Conservation (phyloP, 2,888 invertebrate species). For the Arctia plantaginis region DNA sequence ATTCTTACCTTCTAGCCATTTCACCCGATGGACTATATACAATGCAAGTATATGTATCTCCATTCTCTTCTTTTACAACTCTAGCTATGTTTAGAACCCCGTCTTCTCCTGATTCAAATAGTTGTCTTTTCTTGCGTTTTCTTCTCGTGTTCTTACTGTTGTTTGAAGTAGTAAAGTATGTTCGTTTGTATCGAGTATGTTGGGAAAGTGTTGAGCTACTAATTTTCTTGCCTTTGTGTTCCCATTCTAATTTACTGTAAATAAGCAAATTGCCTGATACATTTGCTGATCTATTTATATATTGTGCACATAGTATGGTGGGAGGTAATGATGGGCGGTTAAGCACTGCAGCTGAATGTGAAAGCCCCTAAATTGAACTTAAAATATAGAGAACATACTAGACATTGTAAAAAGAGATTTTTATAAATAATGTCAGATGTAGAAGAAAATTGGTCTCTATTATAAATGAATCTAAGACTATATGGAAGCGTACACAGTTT, state of each 20-base stretch:
- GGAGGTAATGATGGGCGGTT: no score
- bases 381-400: no score
- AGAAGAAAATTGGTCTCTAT: no score
- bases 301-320: no score
- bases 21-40: constrained; percentile 92
- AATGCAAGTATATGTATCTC: constrained; percentile 93
- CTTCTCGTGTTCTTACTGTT: constrained; percentile 51
- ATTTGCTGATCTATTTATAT: neutral
- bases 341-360: no score
- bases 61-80: constrained; percentile 88
- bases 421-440: no score
- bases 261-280: neutral
- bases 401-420: no score
- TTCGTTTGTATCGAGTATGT: constrained; percentile 73
- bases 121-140: constrained; percentile 71
- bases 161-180: constrained; percentile 46
- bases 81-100: constrained; percentile 88
- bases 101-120: constrained; percentile 76
- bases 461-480: no score
- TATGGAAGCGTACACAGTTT: no score
- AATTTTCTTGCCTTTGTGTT: constrained; percentile 78
- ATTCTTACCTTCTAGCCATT: constrained; percentile 88
- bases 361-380: no score
- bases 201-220: constrained; percentile 69
- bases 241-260: constrained; percentile 81